Base-by-base conservation (phyloP, 1,140 invertebrate species). In the Asobara japonica region DNA sequence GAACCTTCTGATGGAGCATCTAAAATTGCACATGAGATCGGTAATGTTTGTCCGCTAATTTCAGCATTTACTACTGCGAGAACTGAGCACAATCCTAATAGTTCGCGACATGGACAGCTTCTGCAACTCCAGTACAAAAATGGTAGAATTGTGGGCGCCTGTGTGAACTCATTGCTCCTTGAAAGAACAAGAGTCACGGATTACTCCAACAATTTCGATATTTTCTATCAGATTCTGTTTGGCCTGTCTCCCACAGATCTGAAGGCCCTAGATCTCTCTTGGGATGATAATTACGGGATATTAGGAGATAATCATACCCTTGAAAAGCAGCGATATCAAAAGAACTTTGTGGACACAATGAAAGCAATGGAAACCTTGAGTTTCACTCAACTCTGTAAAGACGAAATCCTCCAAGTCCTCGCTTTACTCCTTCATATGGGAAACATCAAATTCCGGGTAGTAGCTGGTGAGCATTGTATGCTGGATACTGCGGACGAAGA, bases 61-160 rank as follows among this genome's bases (percentile, higher is more conserved):
- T 77, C 82, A 0, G 77, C 79, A 5, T 82, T 84, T 31, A 81
- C 79, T n/a, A 81, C 91, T 73, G 91, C 91, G n/a, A 90, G 90
- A 74, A 92, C 91, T 0, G 86, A 90, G 29, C 84, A 85, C 36
- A 92, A 92, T 78, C 84, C 90, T 68, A 90, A 90, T 79, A 91
- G 90, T 45, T 90, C 89, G 69, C 86, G 91, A 69, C 91, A 92
- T 80, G 91, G 90, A 5, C 79, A 86, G 45, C 75, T 88, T 2
- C 68, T 88, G 6, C 81, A 79, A 65, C 70, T 88, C n/a, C 79
- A 84, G 33, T 87, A 92, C 76, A 88, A 90, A 77, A 87, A 87
- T 77, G 89, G 89, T 31, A 86, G 84, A 60, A 88, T 92, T 65
- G 89, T 88, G 69, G 91, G 91, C 71, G 91, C 90, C 74, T 89